phyloP scores from a whole-genome alignment of 2,797 vertebrate genomes.

The Phataginus tricuspis region DNA sequence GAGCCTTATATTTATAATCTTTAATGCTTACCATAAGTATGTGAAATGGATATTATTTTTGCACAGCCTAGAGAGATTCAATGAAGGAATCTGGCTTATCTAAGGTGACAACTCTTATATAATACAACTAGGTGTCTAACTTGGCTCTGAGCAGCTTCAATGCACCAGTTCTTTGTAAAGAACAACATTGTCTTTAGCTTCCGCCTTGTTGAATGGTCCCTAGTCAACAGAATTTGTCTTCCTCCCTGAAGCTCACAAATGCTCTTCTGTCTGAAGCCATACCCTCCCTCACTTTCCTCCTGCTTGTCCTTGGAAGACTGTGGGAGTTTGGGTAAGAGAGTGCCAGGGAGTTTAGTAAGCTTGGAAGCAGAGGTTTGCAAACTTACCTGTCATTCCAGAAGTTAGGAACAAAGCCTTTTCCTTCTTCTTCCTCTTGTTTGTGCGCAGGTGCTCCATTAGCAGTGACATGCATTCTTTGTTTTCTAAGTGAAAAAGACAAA shows the following conservation, averaged over 20 bases:
- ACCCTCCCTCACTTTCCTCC: neutral
- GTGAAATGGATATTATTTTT: neutral
- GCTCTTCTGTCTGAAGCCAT: neutral
- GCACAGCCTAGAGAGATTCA: neutral
- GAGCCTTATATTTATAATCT: neutral
- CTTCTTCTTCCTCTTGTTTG: neutral
- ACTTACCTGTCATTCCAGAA: neutral
- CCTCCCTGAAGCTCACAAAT: neutral
- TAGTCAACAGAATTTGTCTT: neutral
- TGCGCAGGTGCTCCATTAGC: conserved; percentile 13
- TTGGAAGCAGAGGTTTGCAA: neutral
- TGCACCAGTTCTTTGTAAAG: neutral
- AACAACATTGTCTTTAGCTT: neutral
- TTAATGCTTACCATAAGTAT: neutral
- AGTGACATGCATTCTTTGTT: conserved; percentile 42
- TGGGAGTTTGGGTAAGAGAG: neutral
- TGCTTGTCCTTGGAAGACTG: neutral
- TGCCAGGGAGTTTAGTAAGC: neutral
- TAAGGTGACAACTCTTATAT: neutral
- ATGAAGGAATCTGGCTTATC: neutral
- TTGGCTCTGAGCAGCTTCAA: neutral
- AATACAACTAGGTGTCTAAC: neutral
- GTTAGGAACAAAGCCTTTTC: neutral
- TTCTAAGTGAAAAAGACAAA: conserved; percentile 53
- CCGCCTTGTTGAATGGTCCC: neutral